Evolutionary conservation across 2,113 vertebrate species (phyloP).

Genomic region (Pao palembangensis): DNA sequence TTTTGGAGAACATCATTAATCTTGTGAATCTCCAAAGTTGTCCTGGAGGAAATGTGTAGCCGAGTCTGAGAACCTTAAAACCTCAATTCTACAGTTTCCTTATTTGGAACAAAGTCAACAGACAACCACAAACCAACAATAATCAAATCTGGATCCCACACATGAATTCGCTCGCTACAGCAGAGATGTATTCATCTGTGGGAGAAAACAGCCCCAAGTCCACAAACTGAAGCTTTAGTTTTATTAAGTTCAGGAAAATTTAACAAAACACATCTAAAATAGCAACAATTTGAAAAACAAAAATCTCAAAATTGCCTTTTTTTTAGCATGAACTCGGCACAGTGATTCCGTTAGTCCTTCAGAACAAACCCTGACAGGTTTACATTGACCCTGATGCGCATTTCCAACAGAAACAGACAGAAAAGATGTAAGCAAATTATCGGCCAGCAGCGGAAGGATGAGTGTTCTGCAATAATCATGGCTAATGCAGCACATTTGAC

Average conservation of each 20-base stretch:
- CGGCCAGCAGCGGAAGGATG: slow-evolving; percentile 24
- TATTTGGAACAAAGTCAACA: not conserved
- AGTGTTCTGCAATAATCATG: slow-evolving; percentile 54
- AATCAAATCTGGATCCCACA: not conserved
- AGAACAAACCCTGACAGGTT: not conserved
- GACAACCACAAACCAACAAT: not conserved
- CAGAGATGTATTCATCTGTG: slow-evolving; percentile 1
- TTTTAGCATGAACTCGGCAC: no score
- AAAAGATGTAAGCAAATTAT: slow-evolving; percentile 37
- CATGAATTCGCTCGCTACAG: not conserved
- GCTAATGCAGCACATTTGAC: slow-evolving; percentile 59
- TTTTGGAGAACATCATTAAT: no score
- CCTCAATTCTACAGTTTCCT: not conserved
- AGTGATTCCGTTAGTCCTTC: no score
- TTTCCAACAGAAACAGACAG: slow-evolving; percentile 4
- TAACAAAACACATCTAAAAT: no score
- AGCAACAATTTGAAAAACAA: no score
- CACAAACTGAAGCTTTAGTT: not conserved
- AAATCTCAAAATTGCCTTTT: no score
- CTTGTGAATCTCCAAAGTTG: no score
- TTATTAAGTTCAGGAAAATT: not conserved
- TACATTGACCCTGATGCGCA: slow-evolving; percentile 30
- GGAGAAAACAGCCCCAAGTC: not conserved
- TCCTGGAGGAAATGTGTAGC: no score
- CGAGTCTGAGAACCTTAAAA: not conserved